These are phyloP conservation scores for Holothuria scabra DNA, from an alignment of 53 echinoderm and acorn worm genomes.

Conservation along the genomic window DNA sequence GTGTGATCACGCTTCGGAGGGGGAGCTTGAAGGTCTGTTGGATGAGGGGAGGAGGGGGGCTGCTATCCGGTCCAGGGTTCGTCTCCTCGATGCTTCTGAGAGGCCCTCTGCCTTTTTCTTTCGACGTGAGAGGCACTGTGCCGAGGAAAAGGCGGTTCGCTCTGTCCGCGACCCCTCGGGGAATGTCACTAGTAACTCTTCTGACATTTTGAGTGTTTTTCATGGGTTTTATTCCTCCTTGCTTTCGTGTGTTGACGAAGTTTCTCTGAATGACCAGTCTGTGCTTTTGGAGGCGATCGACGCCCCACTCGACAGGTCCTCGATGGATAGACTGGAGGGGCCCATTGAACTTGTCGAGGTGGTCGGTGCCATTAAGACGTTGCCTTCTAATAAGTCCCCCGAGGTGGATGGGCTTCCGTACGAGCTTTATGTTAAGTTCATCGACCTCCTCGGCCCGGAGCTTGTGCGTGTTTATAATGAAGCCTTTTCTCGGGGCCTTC, in stretches of 20 bases:
- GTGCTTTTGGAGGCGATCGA: conserved; percentile 15
- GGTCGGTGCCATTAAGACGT: neutral
- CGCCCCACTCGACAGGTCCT: neutral
- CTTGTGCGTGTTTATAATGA: conserved; percentile 27
- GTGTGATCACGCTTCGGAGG: neutral
- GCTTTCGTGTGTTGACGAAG: neutral
- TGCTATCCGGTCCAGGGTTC: too few relatives aligned
- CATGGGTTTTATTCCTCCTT: conserved; percentile 29
- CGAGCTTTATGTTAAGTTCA: conserved; percentile 52
- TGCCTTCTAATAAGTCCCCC: conserved; percentile 49
- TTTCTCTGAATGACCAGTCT: neutral
- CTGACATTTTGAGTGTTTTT: conserved; percentile 14
- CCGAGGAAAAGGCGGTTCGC: conserved; percentile 8
- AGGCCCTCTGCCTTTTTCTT: neutral
- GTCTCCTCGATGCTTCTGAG: too few relatives aligned
- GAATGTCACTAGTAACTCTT: neutral
- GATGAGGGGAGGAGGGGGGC: too few relatives aligned
- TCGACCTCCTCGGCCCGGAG: conserved; percentile 48
- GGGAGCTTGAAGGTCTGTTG: neutral
- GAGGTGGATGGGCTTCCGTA: conserved; percentile 54
- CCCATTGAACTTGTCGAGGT: conserved; percentile 31
- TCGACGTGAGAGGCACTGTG: neutral
- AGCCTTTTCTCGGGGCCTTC: neutral
- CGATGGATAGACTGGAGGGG: neutral
- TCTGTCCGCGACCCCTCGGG: neutral